phyloP scores from a whole-genome alignment of 1,140 invertebrate species.

The Leucophenga varia region DNA sequence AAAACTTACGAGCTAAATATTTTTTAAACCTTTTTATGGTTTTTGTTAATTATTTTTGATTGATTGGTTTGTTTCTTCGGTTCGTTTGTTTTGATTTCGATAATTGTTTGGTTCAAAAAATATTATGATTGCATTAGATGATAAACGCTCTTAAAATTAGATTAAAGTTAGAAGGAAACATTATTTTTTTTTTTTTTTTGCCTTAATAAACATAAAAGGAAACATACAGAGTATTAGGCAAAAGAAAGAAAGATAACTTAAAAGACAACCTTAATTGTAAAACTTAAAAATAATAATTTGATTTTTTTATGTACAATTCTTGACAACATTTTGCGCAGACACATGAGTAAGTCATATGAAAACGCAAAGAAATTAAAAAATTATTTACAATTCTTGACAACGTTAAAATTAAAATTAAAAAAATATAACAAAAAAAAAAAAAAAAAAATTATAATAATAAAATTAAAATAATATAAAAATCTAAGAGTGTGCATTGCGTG shows the following conservation, averaged over 20 bases:
- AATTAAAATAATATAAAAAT: background rate
- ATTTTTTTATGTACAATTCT: constrained; percentile 44
- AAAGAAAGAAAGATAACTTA: constrained; percentile 13
- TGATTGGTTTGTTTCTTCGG: constrained; percentile 10
- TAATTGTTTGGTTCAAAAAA: no score
- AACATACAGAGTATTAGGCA: constrained; percentile 8
- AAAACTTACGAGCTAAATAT: constrained; percentile 15
- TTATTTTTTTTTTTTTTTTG: background rate
- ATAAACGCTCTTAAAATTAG: background rate
- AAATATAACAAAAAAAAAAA: constrained; percentile 27
- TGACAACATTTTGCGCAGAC: constrained; percentile 30
- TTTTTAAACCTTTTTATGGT: constrained; percentile 52
- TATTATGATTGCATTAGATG: background rate
- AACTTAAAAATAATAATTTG: constrained; percentile 27
- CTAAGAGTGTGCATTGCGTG: constrained; percentile 75
- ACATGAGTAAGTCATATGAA: constrained; percentile 17
- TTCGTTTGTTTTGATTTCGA: constrained; percentile 3
- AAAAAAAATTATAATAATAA: constrained; percentile 35
- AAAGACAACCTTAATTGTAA: constrained; percentile 37
- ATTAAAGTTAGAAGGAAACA: constrained; percentile 9
- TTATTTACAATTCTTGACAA: constrained; percentile 52
- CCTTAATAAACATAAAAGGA: constrained; percentile 7
- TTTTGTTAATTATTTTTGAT: constrained; percentile 24
- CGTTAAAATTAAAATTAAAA: constrained; percentile 27
- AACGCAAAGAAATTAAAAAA: constrained; percentile 37